These are phyloP conservation scores for Cynocephalus volans DNA, from an alignment of 2,113 vertebrate species.

Conservation along the genomic window DNA sequence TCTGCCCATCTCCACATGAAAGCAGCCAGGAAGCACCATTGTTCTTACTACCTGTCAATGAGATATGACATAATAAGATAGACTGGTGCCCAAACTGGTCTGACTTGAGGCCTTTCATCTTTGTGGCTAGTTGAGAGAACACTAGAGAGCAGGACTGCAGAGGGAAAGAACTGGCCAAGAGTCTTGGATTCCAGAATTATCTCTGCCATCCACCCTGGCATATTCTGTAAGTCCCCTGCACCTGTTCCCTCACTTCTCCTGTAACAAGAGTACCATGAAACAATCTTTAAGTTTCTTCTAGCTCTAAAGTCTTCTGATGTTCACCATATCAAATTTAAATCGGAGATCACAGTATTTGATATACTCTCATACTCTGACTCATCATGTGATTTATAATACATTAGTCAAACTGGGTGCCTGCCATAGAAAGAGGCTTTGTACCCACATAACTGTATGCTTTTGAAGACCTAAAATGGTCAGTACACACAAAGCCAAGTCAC, in stretches of 20 bases:
- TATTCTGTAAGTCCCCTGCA: not conserved
- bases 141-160: not conserved
- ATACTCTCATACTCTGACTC: not conserved
- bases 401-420: not conserved
- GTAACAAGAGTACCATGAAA: not conserved
- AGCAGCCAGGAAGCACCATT: not conserved
- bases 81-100: not conserved
- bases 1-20: not conserved
- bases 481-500: not conserved
- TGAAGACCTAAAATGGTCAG: slow-evolving; percentile 50
- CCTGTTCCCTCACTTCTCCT: not conserved
- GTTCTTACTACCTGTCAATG: not conserved
- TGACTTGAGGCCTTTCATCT: not conserved
- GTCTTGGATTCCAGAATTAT: not conserved
- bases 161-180: not conserved
- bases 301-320: not conserved
- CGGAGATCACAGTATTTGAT: not conserved
- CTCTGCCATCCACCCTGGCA: not conserved
- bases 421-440: not conserved
- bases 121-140: not conserved
- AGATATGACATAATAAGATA: not conserved
- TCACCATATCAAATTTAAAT: slow-evolving; percentile 46
- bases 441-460: not conserved
- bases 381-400: not conserved
- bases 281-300: not conserved